Evolutionary conservation across 2,888 invertebrate genomes (phyloP), one percentile per base, ranked within the genome.

Genomic region (Trissolcus japonicus): DNA sequence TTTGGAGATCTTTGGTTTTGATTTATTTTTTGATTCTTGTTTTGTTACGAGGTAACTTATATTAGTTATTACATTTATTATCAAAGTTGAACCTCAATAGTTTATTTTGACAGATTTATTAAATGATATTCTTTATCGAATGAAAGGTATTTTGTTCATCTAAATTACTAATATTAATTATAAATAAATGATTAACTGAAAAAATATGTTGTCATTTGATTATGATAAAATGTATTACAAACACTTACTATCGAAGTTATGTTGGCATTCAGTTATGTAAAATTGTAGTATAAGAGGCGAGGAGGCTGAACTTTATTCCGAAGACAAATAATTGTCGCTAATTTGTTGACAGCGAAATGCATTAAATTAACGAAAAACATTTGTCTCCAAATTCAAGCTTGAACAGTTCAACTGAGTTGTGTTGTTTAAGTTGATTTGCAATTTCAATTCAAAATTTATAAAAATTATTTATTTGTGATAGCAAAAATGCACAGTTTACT

Each of bases 1-100:
- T 91, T 91, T 68, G 92, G 91, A 6, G 92, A 91, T 82, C 85
- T 92, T 43, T 92, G 92, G 92, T 92, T 92, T 86, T 92, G 90
- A 90, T 50, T 43, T 4, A n/a, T 16, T 16, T 16, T 16, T 46
- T n/a, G 46, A 46, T 11, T 46, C 0, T 46, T 46, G 7, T 46
- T 46, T 46, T 43, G 43, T 43, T 43, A 43, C 14, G n/a, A 43
- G 4, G 43, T 14, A 43, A 43, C 14, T 43, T 43, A 43, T 14
- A 14, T 14, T 7, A 9, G 1, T 9, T 13, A 43, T 43, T 9
- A 4, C 1, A 46, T 1, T 16, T 46, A 6, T 46, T 16, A 16
- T n/a, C 11, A 16, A 14, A 43, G 14, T 46, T 46, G 6, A 46
- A 46, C 14, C 11, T 46, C 6, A 11, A 46, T 0, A 46, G 6